phyloP scores from a whole-genome alignment of 2,888 invertebrate genomes.

The Parnassius orleans region DNA sequence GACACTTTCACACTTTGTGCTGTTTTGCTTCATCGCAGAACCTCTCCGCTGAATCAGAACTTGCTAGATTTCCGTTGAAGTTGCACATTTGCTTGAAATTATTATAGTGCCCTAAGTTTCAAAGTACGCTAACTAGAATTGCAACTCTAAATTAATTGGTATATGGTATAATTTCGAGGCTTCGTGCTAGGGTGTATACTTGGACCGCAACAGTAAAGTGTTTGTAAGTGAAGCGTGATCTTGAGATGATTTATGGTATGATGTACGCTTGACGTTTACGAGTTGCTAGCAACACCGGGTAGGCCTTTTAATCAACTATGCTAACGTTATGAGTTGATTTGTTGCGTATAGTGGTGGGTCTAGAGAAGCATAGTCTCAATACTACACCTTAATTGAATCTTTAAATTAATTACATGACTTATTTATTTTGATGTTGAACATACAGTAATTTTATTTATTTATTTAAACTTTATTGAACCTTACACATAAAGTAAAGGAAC shows the following conservation, averaged over 20 bases:
- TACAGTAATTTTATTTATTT: no score
- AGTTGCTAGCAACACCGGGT: slow-evolving; percentile 69
- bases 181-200: slow-evolving; percentile 41
- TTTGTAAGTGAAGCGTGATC: slow-evolving; percentile 70
- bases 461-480: no score
- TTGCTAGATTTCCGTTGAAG: slow-evolving; percentile 61
- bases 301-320: slow-evolving; percentile 80
- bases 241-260: slow-evolving; percentile 79
- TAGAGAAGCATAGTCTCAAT: slow-evolving; percentile 55
- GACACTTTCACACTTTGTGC: slow-evolving; percentile 40
- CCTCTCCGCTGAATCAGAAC: slow-evolving; percentile 72
- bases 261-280: slow-evolving; percentile 76
- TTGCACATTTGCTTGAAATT: slow-evolving; percentile 53
- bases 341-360: neutral
- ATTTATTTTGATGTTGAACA: no score
- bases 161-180: slow-evolving; percentile 16
- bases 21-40: slow-evolving; percentile 57
- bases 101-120: slow-evolving; percentile 30
- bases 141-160: slow-evolving; percentile 36
- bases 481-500: no score
- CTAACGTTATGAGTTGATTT: slow-evolving; percentile 71
- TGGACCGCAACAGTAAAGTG: slow-evolving; percentile 51
- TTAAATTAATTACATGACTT: neutral
- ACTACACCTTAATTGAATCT: slow-evolving; percentile 72
- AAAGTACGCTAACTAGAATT: slow-evolving; percentile 6